These are phyloP conservation scores for Pyrgus malvae DNA, from an alignment of 2,888 invertebrate species.

Conservation along the genomic window DNA sequence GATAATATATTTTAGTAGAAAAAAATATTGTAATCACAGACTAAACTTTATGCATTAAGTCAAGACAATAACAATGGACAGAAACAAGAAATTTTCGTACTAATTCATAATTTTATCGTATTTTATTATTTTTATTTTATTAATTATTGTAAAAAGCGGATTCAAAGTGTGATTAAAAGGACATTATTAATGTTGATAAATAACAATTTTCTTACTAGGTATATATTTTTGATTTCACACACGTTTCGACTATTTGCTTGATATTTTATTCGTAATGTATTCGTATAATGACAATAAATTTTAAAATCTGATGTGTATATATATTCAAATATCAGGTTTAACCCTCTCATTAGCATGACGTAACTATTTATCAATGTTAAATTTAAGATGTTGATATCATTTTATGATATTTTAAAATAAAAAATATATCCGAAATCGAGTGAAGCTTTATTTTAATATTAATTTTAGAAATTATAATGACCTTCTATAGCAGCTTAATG, in stretches of 20 bases:
- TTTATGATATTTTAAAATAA: slow-evolving; percentile 80
- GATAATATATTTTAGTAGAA: background rate
- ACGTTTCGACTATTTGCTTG: background rate
- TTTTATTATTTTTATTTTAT: too few species aligned
- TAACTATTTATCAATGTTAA: slow-evolving; percentile 78
- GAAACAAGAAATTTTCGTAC: background rate
- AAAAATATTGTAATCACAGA: background rate
- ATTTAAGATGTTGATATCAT: slow-evolving; percentile 79
- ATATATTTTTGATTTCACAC: background rate
- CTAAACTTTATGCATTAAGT: background rate
- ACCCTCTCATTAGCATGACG: slow-evolving; percentile 55
- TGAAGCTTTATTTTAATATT: slow-evolving; percentile 33
- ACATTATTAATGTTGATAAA: too few species aligned
- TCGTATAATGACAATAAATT: slow-evolving; percentile 65
- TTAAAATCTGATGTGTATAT: slow-evolving; percentile 53
- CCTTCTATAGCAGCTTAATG: background rate
- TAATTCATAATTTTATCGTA: too few species aligned
- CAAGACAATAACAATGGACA: background rate
- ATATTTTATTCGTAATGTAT: background rate
- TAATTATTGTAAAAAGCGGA: too few species aligned
- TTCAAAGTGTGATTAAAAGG: too few species aligned
- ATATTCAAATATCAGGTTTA: slow-evolving; percentile 60
- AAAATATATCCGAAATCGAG: slow-evolving; percentile 60
- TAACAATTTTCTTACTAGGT: background rate
- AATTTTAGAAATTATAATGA: background rate